Evolutionary conservation across 2,888 invertebrate species (phyloP).

Genomic region (Stictocephala bisonia): DNA sequence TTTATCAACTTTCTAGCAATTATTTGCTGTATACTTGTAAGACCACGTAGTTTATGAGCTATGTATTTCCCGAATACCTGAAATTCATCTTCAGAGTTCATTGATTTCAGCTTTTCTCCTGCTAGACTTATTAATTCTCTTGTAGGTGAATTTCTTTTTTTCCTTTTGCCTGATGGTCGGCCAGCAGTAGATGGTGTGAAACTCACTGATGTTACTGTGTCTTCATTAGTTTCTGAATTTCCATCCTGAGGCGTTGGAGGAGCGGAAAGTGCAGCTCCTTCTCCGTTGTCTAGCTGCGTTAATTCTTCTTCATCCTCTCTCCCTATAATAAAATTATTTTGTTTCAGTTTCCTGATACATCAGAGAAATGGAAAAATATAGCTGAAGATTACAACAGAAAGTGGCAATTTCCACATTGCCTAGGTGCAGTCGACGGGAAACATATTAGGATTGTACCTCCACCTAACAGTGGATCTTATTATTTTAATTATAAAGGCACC

Average conservation of each 20-base stretch:
- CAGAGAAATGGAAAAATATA: not conserved
- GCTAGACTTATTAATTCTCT: constrained; percentile 11
- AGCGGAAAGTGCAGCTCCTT: constrained; percentile 25
- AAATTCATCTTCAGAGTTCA: constrained; percentile 20
- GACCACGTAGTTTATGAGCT: constrained; percentile 14
- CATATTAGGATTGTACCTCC: not conserved
- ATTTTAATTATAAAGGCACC: too few relatives aligned
- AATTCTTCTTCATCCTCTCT: not conserved
- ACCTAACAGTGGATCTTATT: too few relatives aligned
- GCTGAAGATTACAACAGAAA: not conserved
- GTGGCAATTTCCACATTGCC: not conserved
- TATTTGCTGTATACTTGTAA: constrained; percentile 19
- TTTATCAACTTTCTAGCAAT: constrained; percentile 29
- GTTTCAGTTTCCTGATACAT: not conserved
- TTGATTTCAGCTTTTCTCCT: constrained; percentile 19
- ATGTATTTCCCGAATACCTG: constrained; percentile 22
- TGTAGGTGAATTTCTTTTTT: constrained; percentile 12
- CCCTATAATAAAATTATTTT: too few relatives aligned
- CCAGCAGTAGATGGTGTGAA: not conserved
- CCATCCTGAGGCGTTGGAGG: not conserved
- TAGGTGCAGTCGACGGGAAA: not conserved
- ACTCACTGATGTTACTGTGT: constrained; percentile 11
- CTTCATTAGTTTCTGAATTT: not conserved
- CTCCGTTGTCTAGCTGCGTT: not conserved
- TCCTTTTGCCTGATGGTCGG: constrained; percentile 14